These are phyloP conservation scores for Tangara arthus DNA, from an alignment of 2,797 vertebrate species.

Conservation along the genomic window DNA sequence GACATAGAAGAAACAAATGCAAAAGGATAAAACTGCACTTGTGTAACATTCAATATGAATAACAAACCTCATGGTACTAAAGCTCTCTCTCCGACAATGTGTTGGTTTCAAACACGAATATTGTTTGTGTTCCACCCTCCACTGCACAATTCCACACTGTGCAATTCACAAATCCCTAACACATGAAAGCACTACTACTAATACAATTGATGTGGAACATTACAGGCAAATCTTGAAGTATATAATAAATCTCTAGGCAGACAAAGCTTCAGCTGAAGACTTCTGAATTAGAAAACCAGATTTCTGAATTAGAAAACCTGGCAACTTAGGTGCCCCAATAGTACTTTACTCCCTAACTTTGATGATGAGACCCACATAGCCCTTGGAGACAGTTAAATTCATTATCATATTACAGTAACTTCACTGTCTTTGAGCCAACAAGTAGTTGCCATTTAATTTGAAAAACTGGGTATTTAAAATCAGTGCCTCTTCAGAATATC, in stretches of 20 bases:
- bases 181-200: not conserved
- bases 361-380: not conserved
- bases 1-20: not conserved
- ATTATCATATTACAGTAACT: not conserved
- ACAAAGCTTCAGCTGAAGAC: not conserved
- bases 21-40: not conserved
- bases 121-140: not conserved
- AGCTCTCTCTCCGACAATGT: not conserved
- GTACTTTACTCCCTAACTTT: not conserved
- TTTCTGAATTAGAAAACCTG: not conserved
- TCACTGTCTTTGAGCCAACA: not conserved
- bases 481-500: not conserved
- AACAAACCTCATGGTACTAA: not conserved
- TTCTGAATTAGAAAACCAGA: not conserved
- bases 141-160: not conserved
- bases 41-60: not conserved
- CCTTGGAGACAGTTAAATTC: not conserved
- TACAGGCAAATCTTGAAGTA: not conserved
- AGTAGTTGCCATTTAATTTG: not conserved
- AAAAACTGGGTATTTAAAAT: not conserved
- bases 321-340: not conserved
- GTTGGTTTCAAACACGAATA: not conserved
- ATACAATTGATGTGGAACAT: not conserved
- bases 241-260: not conserved
- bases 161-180: not conserved